These are phyloP conservation scores for Zaprionus obscuricornis DNA, from an alignment of 2,888 invertebrate species.

Conservation along the genomic window DNA sequence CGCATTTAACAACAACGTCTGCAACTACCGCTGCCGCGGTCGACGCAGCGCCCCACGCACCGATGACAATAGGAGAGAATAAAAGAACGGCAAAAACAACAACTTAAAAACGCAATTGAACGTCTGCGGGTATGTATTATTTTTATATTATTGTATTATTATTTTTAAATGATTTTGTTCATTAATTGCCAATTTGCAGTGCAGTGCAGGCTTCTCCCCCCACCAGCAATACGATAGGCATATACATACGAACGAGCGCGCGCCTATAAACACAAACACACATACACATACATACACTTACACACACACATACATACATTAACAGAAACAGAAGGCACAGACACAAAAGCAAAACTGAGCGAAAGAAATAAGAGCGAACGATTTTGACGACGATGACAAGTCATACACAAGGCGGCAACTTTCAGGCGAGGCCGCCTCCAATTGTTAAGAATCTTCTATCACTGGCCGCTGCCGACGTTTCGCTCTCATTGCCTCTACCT, in stretches of 20 bases:
- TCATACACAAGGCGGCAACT: conserved; percentile 73
- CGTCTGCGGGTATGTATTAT: conserved; percentile 37
- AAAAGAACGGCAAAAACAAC: conserved; percentile 33
- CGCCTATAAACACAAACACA: conserved; percentile 48
- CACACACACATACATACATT: conserved; percentile 28
- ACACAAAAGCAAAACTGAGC: conserved; percentile 20
- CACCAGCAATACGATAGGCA: conserved; percentile 36
- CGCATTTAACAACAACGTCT: conserved; percentile 58
- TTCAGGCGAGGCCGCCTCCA: conserved; percentile 60
- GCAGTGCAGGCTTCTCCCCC: too few relatives aligned
- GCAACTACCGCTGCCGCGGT: conserved; percentile 48
- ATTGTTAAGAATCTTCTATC: conserved; percentile 80
- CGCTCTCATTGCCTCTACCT: conserved; percentile 39
- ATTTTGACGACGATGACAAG: conserved; percentile 63
- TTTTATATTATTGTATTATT: conserved; percentile 21
- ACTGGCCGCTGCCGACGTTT: conserved; percentile 77
- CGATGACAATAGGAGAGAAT: conserved; percentile 56
- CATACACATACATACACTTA: conserved; percentile 22
- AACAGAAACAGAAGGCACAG: conserved; percentile 33
- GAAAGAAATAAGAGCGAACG: conserved; percentile 17
- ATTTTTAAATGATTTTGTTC: conserved; percentile 39
- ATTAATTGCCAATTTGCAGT: conserved; percentile 62
- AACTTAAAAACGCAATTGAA: conserved; percentile 40
- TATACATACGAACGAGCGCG: conserved; percentile 40
- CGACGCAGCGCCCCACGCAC: conserved; percentile 64